Conservation (phyloP, 1,140 invertebrate genomes). For the Plectrocnemia conspersa region DNA sequence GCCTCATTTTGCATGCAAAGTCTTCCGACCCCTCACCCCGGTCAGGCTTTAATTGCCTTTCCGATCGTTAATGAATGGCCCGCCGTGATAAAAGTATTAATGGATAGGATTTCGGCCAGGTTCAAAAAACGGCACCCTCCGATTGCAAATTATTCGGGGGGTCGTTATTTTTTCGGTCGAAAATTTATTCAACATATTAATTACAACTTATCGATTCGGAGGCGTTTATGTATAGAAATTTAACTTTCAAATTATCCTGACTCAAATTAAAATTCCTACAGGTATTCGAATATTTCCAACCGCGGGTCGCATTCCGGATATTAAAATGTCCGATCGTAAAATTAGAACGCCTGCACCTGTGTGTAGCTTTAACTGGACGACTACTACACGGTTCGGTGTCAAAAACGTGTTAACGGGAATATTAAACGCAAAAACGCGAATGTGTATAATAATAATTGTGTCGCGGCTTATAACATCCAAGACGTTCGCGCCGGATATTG, state of each 20-base stretch:
- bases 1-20: conserved; percentile 35
- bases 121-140: conserved; percentile 2
- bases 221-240: conserved; percentile 7
- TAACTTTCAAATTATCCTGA: conserved; percentile 10
- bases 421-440: conserved; percentile 5
- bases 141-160: not conserved
- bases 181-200: conserved; percentile 1
- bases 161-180: not conserved
- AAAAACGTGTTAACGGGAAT: too few relatives aligned
- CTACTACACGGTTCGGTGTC: too few relatives aligned
- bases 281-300: conserved; percentile 14
- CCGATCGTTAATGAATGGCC: conserved; percentile 35
- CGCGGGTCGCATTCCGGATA: conserved; percentile 12
- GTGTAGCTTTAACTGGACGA: not conserved
- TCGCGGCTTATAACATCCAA: too few relatives aligned
- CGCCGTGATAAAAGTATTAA: conserved; percentile 35
- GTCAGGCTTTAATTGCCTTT: conserved; percentile 34
- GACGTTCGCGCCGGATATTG: too few relatives aligned
- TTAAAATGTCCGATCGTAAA: conserved; percentile 13
- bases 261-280: conserved; percentile 22
- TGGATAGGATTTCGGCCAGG: conserved; percentile 30
- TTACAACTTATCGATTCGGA: not conserved
- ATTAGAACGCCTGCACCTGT: conserved; percentile 11
- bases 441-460: not conserved
- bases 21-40: conserved; percentile 24